Base-by-base conservation (phyloP, 2,888 invertebrate genomes). In the Cephus runcator region DNA sequence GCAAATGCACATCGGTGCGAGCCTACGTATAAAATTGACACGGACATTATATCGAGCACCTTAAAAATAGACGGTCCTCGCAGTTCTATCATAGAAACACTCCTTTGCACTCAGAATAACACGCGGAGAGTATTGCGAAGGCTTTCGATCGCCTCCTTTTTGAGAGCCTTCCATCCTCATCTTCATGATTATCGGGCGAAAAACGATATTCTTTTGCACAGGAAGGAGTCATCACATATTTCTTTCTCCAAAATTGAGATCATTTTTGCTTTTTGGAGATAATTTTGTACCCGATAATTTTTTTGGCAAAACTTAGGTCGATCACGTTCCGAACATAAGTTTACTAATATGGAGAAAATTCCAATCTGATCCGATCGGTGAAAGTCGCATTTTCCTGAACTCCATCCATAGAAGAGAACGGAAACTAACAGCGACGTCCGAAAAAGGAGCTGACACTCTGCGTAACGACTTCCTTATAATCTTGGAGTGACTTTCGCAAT, bases 1-100 rank as follows among this genome's bases (percentile, higher is more conserved):
- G 30, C 0, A 69, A 4, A 33, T 15, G 69, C 69, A 76, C 71
- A 76, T 76, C 31, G 69, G 12, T 35, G 71, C 33, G 15, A n/a
- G n/a, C 36, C n/a, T 73, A 40, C 15, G 73, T 40, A 73, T 34
- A 75, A 33, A 33, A 76, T 71, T 76, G 69, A 76, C 73, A 76
- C 33, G 73, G 76, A 34, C 69, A 71, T 30, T 35, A 33, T 34
- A 68, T 34, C 71, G 40, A 34, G 69, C 31, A 34, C 69, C n/a
- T 69, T 69, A 30, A 69, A 75, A 34, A 69, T 34, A 31, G 35
- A n/a, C 34, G 15, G 34, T 33, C 75, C 34, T 33, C 71, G 23
- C 35, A 35, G 69, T 75, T 68, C 75, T 35, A 75, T 34, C 68
- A n/a, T 75, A 30, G 75, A 30, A 69, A 34, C 69, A 75, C 34